phyloP scores from a whole-genome alignment of 2,797 vertebrate genomes.

The Mycteria americana region DNA sequence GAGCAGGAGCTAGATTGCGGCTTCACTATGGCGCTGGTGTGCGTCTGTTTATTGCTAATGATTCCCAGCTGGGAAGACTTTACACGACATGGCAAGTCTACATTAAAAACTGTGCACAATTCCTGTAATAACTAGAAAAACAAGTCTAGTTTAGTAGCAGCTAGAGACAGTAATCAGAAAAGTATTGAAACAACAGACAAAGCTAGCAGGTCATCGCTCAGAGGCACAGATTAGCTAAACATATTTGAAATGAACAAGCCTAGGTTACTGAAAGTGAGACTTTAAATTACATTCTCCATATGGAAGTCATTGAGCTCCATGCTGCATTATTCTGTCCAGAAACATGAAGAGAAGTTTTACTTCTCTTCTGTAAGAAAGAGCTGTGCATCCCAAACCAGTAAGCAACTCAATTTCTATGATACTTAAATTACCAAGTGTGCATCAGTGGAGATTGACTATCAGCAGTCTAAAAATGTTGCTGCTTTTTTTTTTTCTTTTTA shows the following conservation, averaged over 20 bases:
- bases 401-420: not conserved
- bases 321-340: not conserved
- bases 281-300: not conserved
- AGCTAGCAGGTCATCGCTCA: accelerated
- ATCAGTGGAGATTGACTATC: not conserved
- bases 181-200: not conserved
- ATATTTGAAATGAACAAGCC: not conserved
- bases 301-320: not conserved
- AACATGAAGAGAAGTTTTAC: not conserved
- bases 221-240: not conserved
- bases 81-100: conserved; percentile 96
- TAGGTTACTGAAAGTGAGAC: not conserved
- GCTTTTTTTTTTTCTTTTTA: not conserved
- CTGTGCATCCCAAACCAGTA: not conserved
- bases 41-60: conserved; percentile 94
- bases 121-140: conserved; percentile 90
- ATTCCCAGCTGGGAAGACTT: conserved; percentile 97
- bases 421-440: not conserved
- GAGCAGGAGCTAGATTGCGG: conserved; percentile 98
- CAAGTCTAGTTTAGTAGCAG: not conserved
- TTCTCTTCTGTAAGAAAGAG: not conserved
- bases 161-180: not conserved
- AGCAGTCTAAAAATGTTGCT: not conserved
- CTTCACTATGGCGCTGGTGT: conserved; percentile 90
- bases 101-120: conserved; percentile 97